Conservation (phyloP, 2,888 invertebrate genomes). For the Bombylius discolor region DNA sequence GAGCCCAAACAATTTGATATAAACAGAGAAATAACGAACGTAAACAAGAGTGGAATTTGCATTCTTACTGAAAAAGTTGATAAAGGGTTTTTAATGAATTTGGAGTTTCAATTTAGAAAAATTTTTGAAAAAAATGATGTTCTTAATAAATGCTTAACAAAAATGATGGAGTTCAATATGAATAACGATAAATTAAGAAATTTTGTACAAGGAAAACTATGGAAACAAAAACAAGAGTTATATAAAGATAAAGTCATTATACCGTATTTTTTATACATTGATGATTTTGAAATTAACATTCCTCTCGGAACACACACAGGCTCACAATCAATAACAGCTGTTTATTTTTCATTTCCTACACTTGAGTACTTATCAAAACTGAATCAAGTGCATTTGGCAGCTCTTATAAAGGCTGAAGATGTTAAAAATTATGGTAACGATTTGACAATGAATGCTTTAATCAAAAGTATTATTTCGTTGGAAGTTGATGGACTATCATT, state of each 20-base stretch:
- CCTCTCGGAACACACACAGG: too few species aligned
- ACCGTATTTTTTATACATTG: too few species aligned
- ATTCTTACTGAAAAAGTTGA: constrained; percentile 7
- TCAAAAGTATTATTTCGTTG: background rate
- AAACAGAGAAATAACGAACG: background rate
- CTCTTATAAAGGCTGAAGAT: too few species aligned
- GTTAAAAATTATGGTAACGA: too few species aligned
- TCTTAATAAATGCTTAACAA: constrained; percentile 5
- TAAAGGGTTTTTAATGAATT: constrained; percentile 10
- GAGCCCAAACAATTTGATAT: background rate
- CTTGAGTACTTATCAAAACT: too few species aligned
- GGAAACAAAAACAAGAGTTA: constrained; percentile 15
- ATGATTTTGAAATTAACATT: background rate
- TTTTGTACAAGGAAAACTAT: constrained; percentile 17
- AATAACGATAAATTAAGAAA: constrained; percentile 10
- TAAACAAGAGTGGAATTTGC: constrained; percentile 1
- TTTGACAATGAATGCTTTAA: background rate
- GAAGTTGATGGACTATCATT: background rate
- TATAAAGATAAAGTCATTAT: constrained; percentile 17
- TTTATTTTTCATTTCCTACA: too few species aligned
- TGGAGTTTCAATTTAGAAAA: constrained; percentile 12
- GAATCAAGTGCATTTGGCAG: too few species aligned
- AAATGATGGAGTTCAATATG: background rate
- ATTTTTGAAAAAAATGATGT: constrained; percentile 9
- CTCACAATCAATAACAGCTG: too few species aligned